These are phyloP conservation scores for Trematomus loennbergii DNA, from an alignment of 2,113 vertebrate genomes.

Conservation along the genomic window DNA sequence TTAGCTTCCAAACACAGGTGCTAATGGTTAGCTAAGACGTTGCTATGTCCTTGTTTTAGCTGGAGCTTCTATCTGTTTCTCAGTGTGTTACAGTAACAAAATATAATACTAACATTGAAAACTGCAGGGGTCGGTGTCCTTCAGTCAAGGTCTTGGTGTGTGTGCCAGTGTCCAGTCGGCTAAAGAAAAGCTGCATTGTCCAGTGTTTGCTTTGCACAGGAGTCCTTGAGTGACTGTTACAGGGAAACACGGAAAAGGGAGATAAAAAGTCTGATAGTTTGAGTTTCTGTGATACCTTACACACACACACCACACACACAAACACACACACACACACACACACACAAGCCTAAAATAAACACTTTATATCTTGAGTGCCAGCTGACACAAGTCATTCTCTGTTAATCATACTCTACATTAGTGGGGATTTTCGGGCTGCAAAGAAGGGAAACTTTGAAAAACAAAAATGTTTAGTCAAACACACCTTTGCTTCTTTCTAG, in stretches of 20 bases:
- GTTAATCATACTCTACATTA: conserved; percentile 40
- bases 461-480: background rate
- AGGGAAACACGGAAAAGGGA: conserved; percentile 16
- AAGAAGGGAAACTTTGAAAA: background rate
- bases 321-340: conserved; percentile 5
- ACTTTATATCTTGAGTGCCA: conserved; percentile 6
- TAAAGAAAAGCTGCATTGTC: conserved; percentile 51
- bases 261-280: conserved; percentile 61
- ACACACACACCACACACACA: background rate
- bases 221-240: conserved; percentile 52
- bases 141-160: background rate
- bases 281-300: conserved; percentile 66
- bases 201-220: conserved; percentile 31
- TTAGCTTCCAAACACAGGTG: background rate
- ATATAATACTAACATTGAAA: background rate
- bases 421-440: background rate
- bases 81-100: background rate
- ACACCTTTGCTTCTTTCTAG: background rate
- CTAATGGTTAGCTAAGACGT: background rate
- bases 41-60: background rate
- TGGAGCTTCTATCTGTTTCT: background rate
- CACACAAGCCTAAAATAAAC: conserved; percentile 18
- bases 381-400: conserved; percentile 10
- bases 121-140: background rate
- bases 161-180: background rate